phyloP scores from a whole-genome alignment of 2,888 invertebrate genomes.

The Ceratothoa steindachneri region DNA sequence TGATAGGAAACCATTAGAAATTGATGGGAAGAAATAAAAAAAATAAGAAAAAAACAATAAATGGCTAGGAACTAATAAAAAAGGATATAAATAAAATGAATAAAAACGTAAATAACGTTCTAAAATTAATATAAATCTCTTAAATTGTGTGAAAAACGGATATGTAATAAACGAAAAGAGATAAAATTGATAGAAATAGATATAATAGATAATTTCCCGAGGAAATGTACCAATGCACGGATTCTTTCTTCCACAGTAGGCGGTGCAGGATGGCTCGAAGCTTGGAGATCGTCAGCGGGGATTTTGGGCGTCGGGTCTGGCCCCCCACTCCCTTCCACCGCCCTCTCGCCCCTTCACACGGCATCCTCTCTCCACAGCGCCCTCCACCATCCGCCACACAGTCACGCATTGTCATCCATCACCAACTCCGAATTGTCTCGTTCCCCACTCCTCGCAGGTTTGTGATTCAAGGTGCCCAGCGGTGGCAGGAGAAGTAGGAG shows the following conservation, averaged over 20 bases:
- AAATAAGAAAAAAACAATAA: too few species aligned
- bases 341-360: conserved; percentile 57
- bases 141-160: too few species aligned
- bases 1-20: too few species aligned
- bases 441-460: conserved; percentile 1
- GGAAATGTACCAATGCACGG: too few species aligned
- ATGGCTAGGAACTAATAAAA: background rate
- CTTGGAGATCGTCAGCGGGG: conserved; percentile 25
- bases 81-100: background rate
- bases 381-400: conserved; percentile 51
- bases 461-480: too few species aligned
- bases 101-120: background rate
- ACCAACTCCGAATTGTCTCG: conserved; percentile 53
- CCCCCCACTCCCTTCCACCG: conserved; percentile 67
- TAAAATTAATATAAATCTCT: background rate
- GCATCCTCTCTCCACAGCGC: conserved; percentile 57
- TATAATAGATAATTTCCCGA: too few species aligned
- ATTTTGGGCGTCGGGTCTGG: conserved; percentile 13
- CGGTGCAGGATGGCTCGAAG: conserved; percentile 39
- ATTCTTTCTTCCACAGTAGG: conserved; percentile 23
- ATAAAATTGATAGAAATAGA: too few species aligned
- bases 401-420: conserved; percentile 3
- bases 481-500: too few species aligned
- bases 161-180: too few species aligned
- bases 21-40: too few species aligned